Percentiles rank a stretch among this genome's conserved stretches.
Conservation (phyloP, 2,888 invertebrate genomes). For the Phragmatobia fuliginosa region DNA sequence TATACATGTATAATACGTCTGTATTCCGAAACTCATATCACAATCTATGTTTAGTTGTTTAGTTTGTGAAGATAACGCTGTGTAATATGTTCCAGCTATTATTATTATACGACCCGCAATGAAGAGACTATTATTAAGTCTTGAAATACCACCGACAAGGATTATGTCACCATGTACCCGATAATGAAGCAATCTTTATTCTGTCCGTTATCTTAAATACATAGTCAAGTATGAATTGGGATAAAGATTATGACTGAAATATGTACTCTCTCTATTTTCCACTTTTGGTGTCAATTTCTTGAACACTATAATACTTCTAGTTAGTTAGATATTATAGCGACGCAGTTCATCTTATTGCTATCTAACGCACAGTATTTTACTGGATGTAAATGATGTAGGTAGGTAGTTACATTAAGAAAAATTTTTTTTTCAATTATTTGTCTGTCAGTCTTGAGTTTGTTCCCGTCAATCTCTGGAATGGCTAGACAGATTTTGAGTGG, state of each 20-base stretch:
- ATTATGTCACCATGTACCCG: neutral
- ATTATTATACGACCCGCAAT: neutral
- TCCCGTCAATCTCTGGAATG: too few relatives aligned
- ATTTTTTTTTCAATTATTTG: too few relatives aligned
- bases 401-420: too few relatives aligned
- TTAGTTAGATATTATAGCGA: neutral
- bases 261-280: neutral
- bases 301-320: neutral
- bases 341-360: neutral
- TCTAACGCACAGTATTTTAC: too few relatives aligned
- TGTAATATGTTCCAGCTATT: neutral
- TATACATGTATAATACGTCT: neutral
- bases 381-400: too few relatives aligned
- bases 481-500: too few relatives aligned
- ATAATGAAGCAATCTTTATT: slow-evolving; percentile 9
- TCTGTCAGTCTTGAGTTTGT: too few relatives aligned
- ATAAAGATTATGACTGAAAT: neutral
- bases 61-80: neutral
- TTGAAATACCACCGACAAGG: neutral
- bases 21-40: neutral
- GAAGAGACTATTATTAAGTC: neutral
- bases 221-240: neutral
- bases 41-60: neutral
- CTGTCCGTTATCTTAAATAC: neutral
- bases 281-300: neutral